These are phyloP conservation scores for Gambusia affinis DNA, from an alignment of 2,113 vertebrate genomes.

Conservation along the genomic window DNA sequence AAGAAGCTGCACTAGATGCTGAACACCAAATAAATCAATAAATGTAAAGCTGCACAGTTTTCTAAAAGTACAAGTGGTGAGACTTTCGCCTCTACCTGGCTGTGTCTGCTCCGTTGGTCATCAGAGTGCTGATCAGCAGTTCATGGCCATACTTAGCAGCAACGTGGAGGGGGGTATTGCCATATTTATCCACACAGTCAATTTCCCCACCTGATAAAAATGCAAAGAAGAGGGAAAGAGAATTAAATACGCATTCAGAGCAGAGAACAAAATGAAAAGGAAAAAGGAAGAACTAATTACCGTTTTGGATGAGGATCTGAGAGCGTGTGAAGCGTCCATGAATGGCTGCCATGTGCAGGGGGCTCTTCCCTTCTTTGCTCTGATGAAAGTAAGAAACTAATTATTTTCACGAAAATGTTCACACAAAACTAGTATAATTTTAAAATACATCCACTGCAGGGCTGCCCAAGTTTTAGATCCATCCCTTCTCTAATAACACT, in stretches of 20 bases:
- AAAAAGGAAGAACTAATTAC: slow-evolving; percentile 68
- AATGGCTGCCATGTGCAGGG: slow-evolving; percentile 97
- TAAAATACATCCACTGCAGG: too few relatives aligned
- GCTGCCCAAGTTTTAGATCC: too few relatives aligned
- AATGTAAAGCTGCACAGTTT: background rate
- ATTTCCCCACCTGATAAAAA: slow-evolving; percentile 89
- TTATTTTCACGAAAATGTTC: too few relatives aligned
- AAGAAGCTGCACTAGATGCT: background rate
- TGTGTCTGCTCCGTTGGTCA: slow-evolving; percentile 97
- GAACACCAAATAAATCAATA: background rate
- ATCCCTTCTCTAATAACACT: too few relatives aligned
- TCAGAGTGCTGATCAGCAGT: slow-evolving; percentile 97
- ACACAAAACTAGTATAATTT: too few relatives aligned
- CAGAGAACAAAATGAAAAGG: background rate
- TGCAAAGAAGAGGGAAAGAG: background rate
- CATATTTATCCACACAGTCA: slow-evolving; percentile 94
- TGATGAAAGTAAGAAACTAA: slow-evolving; percentile 49
- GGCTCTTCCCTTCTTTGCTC: slow-evolving; percentile 98
- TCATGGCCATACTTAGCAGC: slow-evolving; percentile 98
- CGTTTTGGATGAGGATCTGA: slow-evolving; percentile 98
- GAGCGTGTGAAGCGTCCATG: slow-evolving; percentile 97
- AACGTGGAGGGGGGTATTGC: slow-evolving; percentile 97
- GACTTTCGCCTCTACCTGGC: slow-evolving; percentile 82
- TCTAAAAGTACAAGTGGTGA: too few relatives aligned
- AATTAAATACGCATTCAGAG: slow-evolving; percentile 5